Conservation (phyloP, 2,113 vertebrate species). For the Corvus hawaiiensis region DNA sequence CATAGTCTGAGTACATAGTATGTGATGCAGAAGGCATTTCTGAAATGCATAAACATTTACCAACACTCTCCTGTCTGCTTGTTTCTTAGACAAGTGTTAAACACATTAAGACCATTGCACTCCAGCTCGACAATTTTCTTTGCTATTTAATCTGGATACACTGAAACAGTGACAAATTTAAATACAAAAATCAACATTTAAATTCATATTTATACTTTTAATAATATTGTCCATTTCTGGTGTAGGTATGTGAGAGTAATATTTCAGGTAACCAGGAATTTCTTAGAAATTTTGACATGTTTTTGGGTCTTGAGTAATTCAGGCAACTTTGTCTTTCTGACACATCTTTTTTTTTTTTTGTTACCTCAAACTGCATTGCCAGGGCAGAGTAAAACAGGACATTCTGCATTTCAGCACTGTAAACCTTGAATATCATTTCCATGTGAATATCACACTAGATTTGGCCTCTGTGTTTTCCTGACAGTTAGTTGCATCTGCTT, state of each 20-base stretch:
- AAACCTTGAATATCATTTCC: not conserved
- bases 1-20: not conserved
- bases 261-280: not conserved
- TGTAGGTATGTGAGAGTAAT: not conserved
- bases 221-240: not conserved
- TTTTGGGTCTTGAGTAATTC: not conserved
- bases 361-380: not conserved
- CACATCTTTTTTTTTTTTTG: not conserved
- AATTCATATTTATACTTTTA: not conserved
- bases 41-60: constrained; percentile 69
- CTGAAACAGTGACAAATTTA: not conserved
- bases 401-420: not conserved
- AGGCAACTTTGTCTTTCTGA: not conserved
- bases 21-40: constrained; percentile 62
- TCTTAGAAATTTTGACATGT: not conserved
- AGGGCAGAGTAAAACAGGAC: not conserved
- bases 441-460: not conserved
- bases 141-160: not conserved
- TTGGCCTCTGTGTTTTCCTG: not conserved
- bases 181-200: not conserved
- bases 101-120: not conserved
- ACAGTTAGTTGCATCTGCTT: not conserved
- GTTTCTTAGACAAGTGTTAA: constrained; percentile 37
- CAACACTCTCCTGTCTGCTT: constrained; percentile 41
- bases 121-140: not conserved